A percentile compares a stretch with the other conserved stretches of the same genome.
These are phyloP conservation scores for Agrotis ipsilon DNA, from an alignment of 2,888 invertebrate species.

Conservation along the genomic window DNA sequence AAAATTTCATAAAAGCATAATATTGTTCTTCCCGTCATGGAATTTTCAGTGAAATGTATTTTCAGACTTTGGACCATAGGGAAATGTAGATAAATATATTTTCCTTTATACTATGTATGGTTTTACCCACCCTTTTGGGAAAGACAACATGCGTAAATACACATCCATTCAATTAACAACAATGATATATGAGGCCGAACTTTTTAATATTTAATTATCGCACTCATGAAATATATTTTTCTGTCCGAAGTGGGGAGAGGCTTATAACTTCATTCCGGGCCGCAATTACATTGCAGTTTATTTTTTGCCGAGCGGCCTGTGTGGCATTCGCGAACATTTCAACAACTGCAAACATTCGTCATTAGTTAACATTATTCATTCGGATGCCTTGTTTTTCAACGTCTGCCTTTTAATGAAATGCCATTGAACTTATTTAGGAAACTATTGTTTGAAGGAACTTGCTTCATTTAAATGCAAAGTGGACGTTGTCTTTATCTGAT, in stretches of 20 bases:
- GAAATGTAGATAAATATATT: neutral
- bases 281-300: constrained; percentile 82
- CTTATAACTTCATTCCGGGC: constrained; percentile 82
- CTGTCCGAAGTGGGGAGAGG: constrained; percentile 62
- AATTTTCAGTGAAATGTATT: constrained; percentile 1
- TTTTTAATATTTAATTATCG: constrained; percentile 51
- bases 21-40: no score
- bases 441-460: constrained; percentile 55
- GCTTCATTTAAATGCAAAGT: constrained; percentile 56
- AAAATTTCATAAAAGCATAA: neutral
- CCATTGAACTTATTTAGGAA: constrained; percentile 63
- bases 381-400: constrained; percentile 80
- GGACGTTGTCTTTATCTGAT: constrained; percentile 27
- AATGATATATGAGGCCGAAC: constrained; percentile 44
- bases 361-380: constrained; percentile 85
- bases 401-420: constrained; percentile 82
- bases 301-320: constrained; percentile 71
- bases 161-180: constrained; percentile 49
- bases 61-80: neutral
- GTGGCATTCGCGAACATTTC: constrained; percentile 76
- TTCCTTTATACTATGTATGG: neutral
- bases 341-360: constrained; percentile 84
- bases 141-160: constrained; percentile 31
- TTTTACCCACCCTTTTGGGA: constrained; percentile 11
- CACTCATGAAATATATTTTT: constrained; percentile 54